These are phyloP conservation scores for Struthio camelus DNA, from an alignment of 2,113 vertebrate genomes.

Conservation along the genomic window DNA sequence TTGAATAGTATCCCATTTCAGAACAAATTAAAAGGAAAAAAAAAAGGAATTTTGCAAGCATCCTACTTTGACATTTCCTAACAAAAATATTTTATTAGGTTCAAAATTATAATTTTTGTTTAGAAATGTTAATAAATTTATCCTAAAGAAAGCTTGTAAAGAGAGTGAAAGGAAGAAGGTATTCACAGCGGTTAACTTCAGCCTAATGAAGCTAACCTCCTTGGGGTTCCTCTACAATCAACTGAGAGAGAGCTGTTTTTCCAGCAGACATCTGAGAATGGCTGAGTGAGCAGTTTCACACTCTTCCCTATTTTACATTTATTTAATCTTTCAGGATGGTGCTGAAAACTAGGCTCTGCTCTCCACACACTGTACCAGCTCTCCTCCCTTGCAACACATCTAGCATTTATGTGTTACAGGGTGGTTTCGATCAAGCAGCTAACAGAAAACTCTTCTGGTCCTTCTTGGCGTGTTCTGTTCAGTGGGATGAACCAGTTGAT, in stretches of 20 bases:
- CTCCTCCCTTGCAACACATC: background rate
- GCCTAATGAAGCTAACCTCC: too few relatives aligned
- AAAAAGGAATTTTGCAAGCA: background rate
- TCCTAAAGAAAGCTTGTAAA: background rate
- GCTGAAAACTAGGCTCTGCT: too few relatives aligned
- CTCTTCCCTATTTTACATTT: too few relatives aligned
- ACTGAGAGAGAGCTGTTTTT: too few relatives aligned
- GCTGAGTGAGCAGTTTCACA: too few relatives aligned
- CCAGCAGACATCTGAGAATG: too few relatives aligned
- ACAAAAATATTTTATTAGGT: background rate
- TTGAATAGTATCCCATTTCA: background rate
- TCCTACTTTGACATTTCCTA: background rate
- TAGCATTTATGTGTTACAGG: background rate
- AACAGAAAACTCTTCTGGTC: accelerated
- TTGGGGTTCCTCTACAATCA: too few relatives aligned
- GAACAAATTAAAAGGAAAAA: background rate
- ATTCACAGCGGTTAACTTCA: too few relatives aligned
- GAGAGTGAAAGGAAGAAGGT: background rate
- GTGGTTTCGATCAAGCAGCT: background rate
- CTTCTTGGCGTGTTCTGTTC: accelerated
- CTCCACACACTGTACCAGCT: too few relatives aligned
- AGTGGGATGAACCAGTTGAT: background rate
- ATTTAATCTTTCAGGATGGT: too few relatives aligned
- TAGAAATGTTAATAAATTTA: background rate
- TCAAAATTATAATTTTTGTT: background rate